phyloP scores from a whole-genome alignment of 2,113 vertebrate species.

The Chloropsis hardwickii region DNA sequence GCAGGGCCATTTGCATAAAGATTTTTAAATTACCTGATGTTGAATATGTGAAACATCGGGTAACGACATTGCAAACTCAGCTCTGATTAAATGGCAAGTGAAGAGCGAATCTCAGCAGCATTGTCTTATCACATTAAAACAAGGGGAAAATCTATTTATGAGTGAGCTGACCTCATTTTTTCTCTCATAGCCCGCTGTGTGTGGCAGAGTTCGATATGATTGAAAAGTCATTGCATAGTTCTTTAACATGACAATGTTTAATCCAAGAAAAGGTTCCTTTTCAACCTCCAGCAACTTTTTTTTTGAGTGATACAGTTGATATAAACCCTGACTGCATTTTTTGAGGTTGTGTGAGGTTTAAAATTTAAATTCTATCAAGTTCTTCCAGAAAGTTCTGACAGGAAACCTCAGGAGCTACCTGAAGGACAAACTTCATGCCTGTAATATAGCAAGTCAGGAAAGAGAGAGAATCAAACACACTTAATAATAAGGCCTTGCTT shows the following conservation, averaged over 20 bases:
- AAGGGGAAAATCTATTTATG: slow-evolving; percentile 8
- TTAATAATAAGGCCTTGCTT: background rate
- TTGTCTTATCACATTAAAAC: background rate
- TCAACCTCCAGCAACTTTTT: background rate
- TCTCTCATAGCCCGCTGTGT: background rate
- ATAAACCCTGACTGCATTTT: background rate
- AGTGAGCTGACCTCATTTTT: background rate
- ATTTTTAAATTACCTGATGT: background rate
- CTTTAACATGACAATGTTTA: background rate
- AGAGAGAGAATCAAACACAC: background rate
- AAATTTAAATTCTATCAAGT: background rate
- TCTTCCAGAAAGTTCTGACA: background rate
- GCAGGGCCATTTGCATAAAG: background rate
- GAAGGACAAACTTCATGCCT: background rate
- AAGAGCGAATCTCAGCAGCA: background rate
- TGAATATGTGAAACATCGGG: background rate
- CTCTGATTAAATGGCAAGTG: slow-evolving; percentile 17
- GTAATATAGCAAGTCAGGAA: background rate
- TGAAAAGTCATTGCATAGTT: background rate
- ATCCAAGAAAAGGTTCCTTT: background rate
- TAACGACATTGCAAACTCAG: background rate
- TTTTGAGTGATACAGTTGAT: background rate
- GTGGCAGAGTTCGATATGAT: background rate
- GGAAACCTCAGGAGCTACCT: background rate
- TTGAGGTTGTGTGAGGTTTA: background rate